Conservation (phyloP, 2,888 invertebrate species). For the Dascillus cervinus region DNA sequence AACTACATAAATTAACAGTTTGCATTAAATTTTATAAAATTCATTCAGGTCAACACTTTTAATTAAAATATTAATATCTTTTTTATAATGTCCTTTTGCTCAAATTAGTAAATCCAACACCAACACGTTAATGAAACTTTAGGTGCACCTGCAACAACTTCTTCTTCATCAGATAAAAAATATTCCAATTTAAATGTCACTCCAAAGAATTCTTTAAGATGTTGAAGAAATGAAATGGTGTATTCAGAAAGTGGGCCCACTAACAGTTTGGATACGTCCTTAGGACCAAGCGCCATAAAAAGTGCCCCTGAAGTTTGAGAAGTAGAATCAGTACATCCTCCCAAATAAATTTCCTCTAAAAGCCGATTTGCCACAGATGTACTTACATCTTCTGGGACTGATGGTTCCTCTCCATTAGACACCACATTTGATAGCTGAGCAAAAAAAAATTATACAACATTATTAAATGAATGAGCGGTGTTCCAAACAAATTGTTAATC, state of each 20-base stretch:
- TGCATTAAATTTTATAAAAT: no score
- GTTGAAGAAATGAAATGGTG: constrained; percentile 84
- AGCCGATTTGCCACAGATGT: constrained; percentile 70
- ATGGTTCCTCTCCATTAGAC: constrained; percentile 48
- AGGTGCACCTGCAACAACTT: constrained; percentile 48
- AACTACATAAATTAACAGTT: no score
- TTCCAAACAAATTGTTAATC: constrained; percentile 1
- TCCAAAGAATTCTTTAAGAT: constrained; percentile 86
- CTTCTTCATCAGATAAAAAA: constrained; percentile 47
- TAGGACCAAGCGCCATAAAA: constrained; percentile 92
- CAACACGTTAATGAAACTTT: constrained; percentile 85
- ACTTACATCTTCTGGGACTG: constrained; percentile 89
- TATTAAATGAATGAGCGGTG: neutral
- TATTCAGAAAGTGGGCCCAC: constrained; percentile 59
- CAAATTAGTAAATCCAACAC: constrained; percentile 89
- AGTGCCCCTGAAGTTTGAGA: constrained; percentile 80
- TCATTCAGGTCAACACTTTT: no score
- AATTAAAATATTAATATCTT: neutral
- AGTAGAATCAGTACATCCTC: constrained; percentile 83
- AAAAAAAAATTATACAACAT: constrained; percentile 9
- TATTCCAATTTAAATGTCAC: constrained; percentile 86
- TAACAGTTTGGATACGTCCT: constrained; percentile 81
- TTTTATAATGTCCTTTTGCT: constrained; percentile 51
- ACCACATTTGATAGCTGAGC: constrained; percentile 36
- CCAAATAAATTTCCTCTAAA: constrained; percentile 84